Percentiles rank a stretch among this genome's conserved stretches.
Conservation (phyloP, 2,888 invertebrate genomes). For the Cinara cedri region DNA sequence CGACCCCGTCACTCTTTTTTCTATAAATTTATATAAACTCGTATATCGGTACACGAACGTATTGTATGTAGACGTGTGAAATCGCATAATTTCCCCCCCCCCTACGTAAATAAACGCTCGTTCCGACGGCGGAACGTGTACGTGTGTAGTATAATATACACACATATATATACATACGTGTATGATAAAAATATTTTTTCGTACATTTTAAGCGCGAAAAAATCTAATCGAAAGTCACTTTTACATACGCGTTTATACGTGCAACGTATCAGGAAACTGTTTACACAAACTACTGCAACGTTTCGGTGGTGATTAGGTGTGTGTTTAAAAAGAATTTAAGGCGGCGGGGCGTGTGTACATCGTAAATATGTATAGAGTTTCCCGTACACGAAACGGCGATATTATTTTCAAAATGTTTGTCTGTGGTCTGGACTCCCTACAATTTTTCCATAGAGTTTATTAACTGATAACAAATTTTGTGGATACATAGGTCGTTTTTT, state of each 20-base stretch:
- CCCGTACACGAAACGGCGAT: too few relatives aligned
- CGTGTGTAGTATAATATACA: neutral
- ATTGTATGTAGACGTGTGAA: neutral
- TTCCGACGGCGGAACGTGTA: neutral
- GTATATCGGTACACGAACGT: too few relatives aligned
- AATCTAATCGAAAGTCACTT: slow-evolving; percentile 14
- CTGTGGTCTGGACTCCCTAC: too few relatives aligned
- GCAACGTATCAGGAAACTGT: neutral
- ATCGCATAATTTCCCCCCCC: neutral
- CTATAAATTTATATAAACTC: neutral
- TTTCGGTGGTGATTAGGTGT: neutral
- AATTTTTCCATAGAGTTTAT: too few relatives aligned
- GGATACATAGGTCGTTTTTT: too few relatives aligned
- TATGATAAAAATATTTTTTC: too few relatives aligned
- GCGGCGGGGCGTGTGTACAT: neutral
- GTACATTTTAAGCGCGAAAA: neutral
- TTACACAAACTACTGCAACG: neutral
- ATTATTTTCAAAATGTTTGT: too few relatives aligned
- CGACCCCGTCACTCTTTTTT: slow-evolving; percentile 2
- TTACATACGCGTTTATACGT: neutral
- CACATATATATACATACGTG: too few relatives aligned
- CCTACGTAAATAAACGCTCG: slow-evolving; percentile 4
- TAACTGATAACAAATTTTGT: too few relatives aligned
- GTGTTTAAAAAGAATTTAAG: neutral
- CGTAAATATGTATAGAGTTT: too few relatives aligned